Evolutionary conservation across 2,888 invertebrate species (phyloP), one percentile per base, ranked within the genome.

Genomic region (Eupithecia pulchellata): DNA sequence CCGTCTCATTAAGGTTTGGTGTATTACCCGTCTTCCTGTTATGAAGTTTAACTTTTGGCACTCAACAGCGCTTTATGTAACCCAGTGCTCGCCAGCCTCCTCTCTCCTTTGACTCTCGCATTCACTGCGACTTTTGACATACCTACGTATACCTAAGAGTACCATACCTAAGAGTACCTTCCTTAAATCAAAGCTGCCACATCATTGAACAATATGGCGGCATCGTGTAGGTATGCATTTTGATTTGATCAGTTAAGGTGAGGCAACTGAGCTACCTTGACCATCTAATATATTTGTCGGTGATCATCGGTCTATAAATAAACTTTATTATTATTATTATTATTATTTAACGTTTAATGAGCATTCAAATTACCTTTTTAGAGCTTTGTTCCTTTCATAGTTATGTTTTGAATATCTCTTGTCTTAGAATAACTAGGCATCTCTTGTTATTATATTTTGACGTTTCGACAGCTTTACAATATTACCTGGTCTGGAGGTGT

Each of bases 1-100:
- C 61, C 61, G 61, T 25, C 20, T 61, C 20, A 34, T 47, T 47
- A 47, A 47, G 42, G 42, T 47, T 47, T 47, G 42, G 42, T 47
- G 1, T 47, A 47, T 20, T 47, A 20, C 25, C 52, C 13, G 13
- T 52, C 11, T 52, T 52, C 52, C 52, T 52, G 25, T 1, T 25
- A 25, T 52, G 52, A 52, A 11, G 47, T 52, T 52, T 52, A 25
- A 52, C 52, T 52, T 52, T 25, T 52, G 25, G 20, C 42, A 47
- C 9, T n/a, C 20, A 5, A 1, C 34, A 34, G 34, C 39, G 14
- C 36, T 36, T 36, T 14, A 39, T 17, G 14, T n/a, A 5, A n/a
- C 39, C 5, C 2, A 4, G 2, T 1, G 1, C 17, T 17, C 4
- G 30, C 30, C 30, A 30, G 30, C 30, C 8, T 30, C 30, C 30